A percentile compares a stretch with the other conserved stretches of the same genome.
Evolutionary conservation across 2,113 vertebrate species (phyloP).

Genomic region (Anser cygnoides): DNA sequence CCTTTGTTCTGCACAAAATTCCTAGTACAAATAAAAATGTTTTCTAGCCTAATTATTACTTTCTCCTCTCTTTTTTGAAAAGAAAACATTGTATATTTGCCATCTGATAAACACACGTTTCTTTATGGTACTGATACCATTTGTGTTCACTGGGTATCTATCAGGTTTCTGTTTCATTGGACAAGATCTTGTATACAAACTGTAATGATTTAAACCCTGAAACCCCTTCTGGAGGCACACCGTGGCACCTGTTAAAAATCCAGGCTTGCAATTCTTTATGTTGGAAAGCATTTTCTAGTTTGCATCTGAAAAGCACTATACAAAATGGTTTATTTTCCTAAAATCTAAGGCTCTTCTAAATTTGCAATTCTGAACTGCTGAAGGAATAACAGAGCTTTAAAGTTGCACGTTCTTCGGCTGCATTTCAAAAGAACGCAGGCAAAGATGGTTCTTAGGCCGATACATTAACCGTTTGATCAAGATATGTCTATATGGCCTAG

Average conservation of each 20-base stretch:
- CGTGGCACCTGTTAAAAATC: background rate
- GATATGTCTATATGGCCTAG: background rate
- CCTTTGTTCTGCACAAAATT: background rate
- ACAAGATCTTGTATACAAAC: background rate
- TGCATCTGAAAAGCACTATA: background rate
- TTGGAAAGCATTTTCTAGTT: background rate
- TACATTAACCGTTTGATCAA: background rate
- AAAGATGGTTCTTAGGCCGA: background rate
- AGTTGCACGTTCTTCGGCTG: background rate
- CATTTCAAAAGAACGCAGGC: background rate
- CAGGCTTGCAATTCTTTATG: background rate
- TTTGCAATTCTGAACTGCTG: background rate
- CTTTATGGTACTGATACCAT: background rate
- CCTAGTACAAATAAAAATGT: background rate
- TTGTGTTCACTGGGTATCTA: background rate
- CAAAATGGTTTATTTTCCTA: background rate
- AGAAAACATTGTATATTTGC: background rate
- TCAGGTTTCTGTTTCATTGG: background rate
- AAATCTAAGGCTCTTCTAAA: constrained; percentile 1
- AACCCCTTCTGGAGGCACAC: background rate
- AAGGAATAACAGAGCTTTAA: background rate
- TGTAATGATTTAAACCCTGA: background rate
- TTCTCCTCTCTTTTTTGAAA: background rate
- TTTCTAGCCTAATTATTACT: background rate
- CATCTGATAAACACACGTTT: background rate